Base-by-base conservation (phyloP, 1,140 invertebrate species). In the Eumeta japonica region DNA sequence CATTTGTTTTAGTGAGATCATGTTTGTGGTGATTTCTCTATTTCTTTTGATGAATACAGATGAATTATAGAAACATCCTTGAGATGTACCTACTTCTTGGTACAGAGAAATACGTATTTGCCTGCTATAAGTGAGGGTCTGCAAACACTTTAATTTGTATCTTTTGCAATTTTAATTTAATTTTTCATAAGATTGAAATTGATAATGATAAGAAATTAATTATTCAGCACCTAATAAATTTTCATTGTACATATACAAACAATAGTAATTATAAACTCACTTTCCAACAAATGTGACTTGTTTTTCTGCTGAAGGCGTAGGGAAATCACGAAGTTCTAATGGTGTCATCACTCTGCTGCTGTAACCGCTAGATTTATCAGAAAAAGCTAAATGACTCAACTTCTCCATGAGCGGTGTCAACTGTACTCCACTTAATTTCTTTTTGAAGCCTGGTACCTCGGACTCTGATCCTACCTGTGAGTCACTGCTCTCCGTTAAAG, bases 361-460 rank as follows among this genome's bases (percentile, higher is more conserved):
- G 53, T 84, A 84, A 0, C 84, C 84, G 16, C 83, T 84, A 0
- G 81, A 83, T 45, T 80, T 77, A 38, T 88, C 85, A 24, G 84
- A 87, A 16, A 82, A 72, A 2, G 84, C 85, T 16, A 89, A 55
- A 17, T 88, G 75, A 50, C 84, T 88, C 10, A 90, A 62, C 59
- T 89, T 90, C 2, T 87, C 86, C 86, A 90, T 88, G 3, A 90
- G 56, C 0, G 88, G 88, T 0, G 88, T 90, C n/a, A 88, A 50
- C 27, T 86, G 86, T 0, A 88, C 76, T 68, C 84, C 39, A 50
- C 77, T 50, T 70, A 70, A 52, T 74, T 82, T 71, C 61, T 78
- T 60, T 62, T 77, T 50, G 47, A 77, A 55, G 63, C 64, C 53
- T 41, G 65, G 37, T 43, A 46, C 50, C 62, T 77, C 70, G 0